Conservation (phyloP, 2,797 vertebrate species). For the Pipistrellus pygmaeus region DNA sequence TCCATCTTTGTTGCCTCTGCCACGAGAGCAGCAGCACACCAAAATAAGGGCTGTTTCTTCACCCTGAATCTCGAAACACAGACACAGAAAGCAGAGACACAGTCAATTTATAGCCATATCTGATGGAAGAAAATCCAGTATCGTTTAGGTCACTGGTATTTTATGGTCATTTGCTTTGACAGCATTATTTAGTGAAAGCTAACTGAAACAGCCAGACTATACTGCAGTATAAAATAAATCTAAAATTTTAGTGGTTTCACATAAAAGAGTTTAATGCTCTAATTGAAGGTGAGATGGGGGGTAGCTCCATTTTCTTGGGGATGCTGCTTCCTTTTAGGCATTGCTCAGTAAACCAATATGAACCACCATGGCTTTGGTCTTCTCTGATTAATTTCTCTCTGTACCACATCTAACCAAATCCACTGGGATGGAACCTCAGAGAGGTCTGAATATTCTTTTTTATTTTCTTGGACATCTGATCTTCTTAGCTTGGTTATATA, state of each 20-base stretch:
- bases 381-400: neutral
- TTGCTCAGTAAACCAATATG: neutral
- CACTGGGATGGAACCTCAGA: neutral
- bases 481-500: neutral
- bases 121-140: neutral
- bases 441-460: constrained; percentile 35
- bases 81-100: neutral
- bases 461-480: constrained; percentile 36
- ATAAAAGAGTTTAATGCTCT: neutral
- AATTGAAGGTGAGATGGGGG: too few species aligned
- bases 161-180: neutral
- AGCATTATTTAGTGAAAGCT: neutral
- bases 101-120: neutral
- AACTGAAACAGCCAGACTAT: neutral
- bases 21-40: fast-evolving
- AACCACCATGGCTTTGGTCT: constrained; percentile 17
- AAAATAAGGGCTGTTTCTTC: neutral
- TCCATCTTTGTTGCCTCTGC: neutral
- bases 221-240: neutral
- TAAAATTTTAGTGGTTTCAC: neutral
- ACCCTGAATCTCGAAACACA: neutral
- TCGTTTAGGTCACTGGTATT: neutral
- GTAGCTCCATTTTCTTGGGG: neutral
- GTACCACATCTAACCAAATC: neutral
- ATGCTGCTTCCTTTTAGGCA: neutral